Conservation (phyloP, 2,113 vertebrate genomes). For the Amazona guildingii region DNA sequence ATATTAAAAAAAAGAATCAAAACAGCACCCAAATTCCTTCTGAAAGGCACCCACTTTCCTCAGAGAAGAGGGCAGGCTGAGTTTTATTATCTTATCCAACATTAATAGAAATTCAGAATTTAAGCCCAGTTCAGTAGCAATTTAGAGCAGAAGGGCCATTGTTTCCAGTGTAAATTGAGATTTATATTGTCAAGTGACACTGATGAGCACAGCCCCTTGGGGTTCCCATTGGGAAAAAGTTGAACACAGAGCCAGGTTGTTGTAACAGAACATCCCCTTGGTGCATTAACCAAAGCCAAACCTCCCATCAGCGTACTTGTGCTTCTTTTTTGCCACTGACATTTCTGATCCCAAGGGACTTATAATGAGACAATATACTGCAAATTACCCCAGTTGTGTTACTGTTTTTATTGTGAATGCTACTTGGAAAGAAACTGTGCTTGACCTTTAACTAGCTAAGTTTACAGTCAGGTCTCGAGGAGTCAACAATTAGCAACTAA, state of each 20-base stretch:
- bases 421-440: neutral
- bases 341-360: constrained; percentile 14
- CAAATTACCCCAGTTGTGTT: neutral
- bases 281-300: neutral
- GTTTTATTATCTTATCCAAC: neutral
- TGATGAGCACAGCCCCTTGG: neutral
- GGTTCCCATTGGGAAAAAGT: neutral
- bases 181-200: neutral
- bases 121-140: neutral
- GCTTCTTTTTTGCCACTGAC: neutral
- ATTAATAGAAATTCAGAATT: neutral
- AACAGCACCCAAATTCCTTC: neutral
- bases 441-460: constrained; percentile 13
- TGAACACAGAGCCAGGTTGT: neutral
- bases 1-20: neutral
- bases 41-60: neutral
- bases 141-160: neutral
- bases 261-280: neutral
- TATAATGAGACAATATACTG: neutral
- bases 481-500: constrained; percentile 26
- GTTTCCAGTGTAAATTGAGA: neutral
- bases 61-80: neutral
- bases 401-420: constrained; percentile 36
- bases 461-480: constrained; percentile 1
- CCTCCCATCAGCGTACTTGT: neutral